phyloP scores from a whole-genome alignment of 2,797 vertebrate genomes.

The Eidolon dupreanum region DNA sequence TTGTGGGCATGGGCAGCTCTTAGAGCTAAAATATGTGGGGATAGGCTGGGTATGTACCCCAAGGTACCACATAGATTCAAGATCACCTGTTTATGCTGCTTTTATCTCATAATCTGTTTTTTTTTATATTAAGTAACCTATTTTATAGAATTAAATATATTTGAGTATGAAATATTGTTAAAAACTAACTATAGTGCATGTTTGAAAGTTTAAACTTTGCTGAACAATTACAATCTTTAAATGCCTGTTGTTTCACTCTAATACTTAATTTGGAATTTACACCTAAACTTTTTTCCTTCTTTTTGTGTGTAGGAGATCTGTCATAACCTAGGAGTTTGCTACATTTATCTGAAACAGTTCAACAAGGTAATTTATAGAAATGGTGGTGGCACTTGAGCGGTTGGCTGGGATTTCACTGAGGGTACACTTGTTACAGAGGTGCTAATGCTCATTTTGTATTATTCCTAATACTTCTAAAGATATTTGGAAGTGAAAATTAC shows the following conservation, averaged over 20 bases:
- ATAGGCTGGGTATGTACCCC: no score
- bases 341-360: conserved; percentile 95
- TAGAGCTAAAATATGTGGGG: background rate
- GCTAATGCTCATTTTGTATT: background rate
- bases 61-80: background rate
- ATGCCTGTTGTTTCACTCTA: background rate
- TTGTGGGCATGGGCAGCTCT: background rate
- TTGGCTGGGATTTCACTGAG: background rate
- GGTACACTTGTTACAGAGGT: background rate
- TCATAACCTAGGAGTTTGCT: conserved; percentile 96
- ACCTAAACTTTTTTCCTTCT: background rate
- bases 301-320: conserved; percentile 91
- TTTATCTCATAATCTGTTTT: background rate
- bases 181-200: background rate
- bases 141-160: conserved; percentile 14
- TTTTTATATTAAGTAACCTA: background rate
- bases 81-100: background rate
- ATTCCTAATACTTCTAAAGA: background rate
- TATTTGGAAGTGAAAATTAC: background rate
- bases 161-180: background rate
- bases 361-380: conserved; percentile 89
- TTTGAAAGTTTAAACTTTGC: background rate
- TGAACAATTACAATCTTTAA: background rate
- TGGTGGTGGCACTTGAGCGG: background rate
- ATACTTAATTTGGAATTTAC: background rate